phyloP scores from a whole-genome alignment of 1,140 invertebrate species.

The Atta cephalotes region DNA sequence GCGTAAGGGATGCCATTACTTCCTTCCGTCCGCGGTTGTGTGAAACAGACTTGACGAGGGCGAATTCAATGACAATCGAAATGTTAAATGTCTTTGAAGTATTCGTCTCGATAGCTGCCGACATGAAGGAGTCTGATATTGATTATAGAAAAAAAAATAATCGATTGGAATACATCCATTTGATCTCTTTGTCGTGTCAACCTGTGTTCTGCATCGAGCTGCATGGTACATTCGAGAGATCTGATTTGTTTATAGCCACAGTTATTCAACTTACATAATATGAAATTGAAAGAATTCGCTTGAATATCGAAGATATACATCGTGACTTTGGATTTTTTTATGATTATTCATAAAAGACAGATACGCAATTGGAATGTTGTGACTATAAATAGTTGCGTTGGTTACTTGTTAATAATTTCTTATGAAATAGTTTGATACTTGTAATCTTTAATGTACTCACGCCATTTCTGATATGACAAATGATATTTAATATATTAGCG shows the following conservation, averaged over 20 bases:
- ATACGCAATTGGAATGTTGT: neutral
- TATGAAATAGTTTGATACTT: neutral
- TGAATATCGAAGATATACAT: neutral
- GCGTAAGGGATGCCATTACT: constrained; percentile 53
- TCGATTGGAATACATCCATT: constrained; percentile 59
- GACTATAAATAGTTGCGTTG: neutral
- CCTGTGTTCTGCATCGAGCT: neutral
- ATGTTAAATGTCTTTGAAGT: constrained; percentile 71
- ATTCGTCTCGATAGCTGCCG: constrained; percentile 24
- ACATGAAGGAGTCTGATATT: constrained; percentile 22
- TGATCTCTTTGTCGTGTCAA: constrained; percentile 28
- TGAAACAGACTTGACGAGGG: constrained; percentile 42
- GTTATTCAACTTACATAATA: neutral
- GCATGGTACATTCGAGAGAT: neutral
- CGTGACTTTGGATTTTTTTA: neutral
- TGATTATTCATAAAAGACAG: neutral
- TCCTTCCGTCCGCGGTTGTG: constrained; percentile 49
- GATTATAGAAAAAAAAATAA: constrained; percentile 63
- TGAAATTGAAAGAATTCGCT: neutral
- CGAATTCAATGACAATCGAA: constrained; percentile 61
- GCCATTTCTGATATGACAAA: neutral
- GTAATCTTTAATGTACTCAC: constrained; percentile 5
- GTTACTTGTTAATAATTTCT: neutral
- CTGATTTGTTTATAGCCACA: neutral
- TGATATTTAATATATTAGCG: constrained; percentile 52